Evolutionary conservation across 2,888 invertebrate species (phyloP), one percentile per base, ranked within the genome.

Genomic region (Pammene fasciana): DNA sequence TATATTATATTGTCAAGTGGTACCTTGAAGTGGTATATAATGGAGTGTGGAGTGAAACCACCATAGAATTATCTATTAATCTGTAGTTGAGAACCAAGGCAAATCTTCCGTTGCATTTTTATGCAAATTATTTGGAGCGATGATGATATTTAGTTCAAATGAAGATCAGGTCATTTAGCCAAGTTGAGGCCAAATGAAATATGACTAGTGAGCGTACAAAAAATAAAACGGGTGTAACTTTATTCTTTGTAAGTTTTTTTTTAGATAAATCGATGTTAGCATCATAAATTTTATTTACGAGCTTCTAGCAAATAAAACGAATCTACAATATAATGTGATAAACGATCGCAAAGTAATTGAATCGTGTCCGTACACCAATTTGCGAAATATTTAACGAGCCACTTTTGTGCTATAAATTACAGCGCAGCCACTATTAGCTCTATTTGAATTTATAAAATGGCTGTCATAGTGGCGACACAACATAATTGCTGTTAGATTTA

Each of bases 381-480:
- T 57, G 64, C 68, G 64, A 67, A 67, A 68, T 68, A 56, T 64
- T 68, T 68, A 68, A 68, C 68, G 64, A 59, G 64, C 45, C 68
- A 68, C 57, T 57, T 59, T 65, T 57, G 57, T 14, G 45, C 57
- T 18, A 68, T 68, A 68, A 68, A 68, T 68, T 65, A 65, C 46
- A 26, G 34, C 11, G 36, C 66, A 36, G 57, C 59, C 16, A 52
- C 43, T 67, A 57, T 64, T 68, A 68, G 52, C 64, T 59, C 14
- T 54, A 64, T 68, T 68, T 68, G 64, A 68, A 68, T 65, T 65
- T 68, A 65, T 68, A 68, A 68, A 68, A 68, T 68, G 26, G 45
- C 64, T 54, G 64, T 57, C 68, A 52, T 45, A 62, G 57, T 36
- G 50, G 50, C 68, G 18, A 68, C n/a, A 57, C 45, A 18, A 54